phyloP scores from a whole-genome alignment of 2,113 vertebrate genomes.

The Apodemus sylvaticus region DNA sequence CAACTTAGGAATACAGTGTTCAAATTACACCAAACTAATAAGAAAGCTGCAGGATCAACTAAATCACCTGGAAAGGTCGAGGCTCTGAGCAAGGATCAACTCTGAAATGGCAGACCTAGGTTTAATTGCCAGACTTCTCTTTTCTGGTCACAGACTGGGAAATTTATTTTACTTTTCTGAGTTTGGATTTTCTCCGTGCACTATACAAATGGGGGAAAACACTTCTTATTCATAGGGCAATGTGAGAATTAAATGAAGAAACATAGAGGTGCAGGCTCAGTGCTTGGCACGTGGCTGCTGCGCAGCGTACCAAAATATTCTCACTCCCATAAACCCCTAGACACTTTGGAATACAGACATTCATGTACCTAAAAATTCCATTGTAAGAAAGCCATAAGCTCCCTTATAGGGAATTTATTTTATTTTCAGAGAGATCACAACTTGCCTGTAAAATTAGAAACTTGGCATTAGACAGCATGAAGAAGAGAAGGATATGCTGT shows the following conservation, averaged over 20 bases:
- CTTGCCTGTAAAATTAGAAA: slow-evolving; percentile 69
- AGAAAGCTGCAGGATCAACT: slow-evolving; percentile 31
- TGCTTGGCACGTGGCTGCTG: slow-evolving; percentile 35
- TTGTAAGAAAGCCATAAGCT: slow-evolving; percentile 52
- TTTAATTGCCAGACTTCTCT: slow-evolving; percentile 21
- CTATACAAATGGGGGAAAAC: slow-evolving; percentile 19
- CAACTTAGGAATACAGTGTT: slow-evolving; percentile 18
- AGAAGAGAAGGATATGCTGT: slow-evolving; percentile 42
- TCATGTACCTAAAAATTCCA: slow-evolving; percentile 63
- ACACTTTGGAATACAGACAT: slow-evolving; percentile 57
- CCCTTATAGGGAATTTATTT: slow-evolving; percentile 65
- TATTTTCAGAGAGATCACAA: slow-evolving; percentile 69
- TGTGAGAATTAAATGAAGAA: slow-evolving; percentile 63
- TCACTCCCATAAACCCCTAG: slow-evolving; percentile 50
- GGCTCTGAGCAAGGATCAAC: background rate
- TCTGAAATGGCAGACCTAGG: background rate
- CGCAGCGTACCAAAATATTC: slow-evolving; percentile 56
- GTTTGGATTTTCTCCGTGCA: slow-evolving; percentile 49
- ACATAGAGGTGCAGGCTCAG: slow-evolving; percentile 41
- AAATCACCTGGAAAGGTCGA: background rate
- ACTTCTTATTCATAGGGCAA: slow-evolving; percentile 46
- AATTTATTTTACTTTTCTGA: slow-evolving; percentile 14
- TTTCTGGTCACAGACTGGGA: slow-evolving; percentile 22
- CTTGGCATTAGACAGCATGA: slow-evolving; percentile 52
- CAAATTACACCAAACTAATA: slow-evolving; percentile 28